Conservation (phyloP, 2,113 vertebrate species). For the Tautogolabrus adspersus region DNA sequence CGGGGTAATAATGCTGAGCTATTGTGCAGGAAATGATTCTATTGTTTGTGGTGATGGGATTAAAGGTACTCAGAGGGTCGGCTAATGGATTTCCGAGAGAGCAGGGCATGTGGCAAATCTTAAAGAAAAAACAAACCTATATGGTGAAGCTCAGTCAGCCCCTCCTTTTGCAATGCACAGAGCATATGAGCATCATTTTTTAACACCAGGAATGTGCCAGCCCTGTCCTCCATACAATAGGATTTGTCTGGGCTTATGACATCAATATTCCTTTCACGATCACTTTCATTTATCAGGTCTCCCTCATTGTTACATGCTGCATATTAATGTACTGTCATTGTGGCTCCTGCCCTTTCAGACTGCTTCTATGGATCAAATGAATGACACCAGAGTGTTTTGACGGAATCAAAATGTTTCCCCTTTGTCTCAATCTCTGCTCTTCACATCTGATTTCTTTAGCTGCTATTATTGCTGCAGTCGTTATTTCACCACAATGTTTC, state of each 20-base stretch:
- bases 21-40: conserved; percentile 36
- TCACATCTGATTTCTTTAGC: background rate
- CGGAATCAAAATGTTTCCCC: background rate
- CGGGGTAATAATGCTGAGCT: conserved; percentile 22
- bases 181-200: background rate
- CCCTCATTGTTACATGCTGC: conserved; percentile 12
- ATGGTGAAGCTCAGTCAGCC: background rate
- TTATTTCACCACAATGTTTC: background rate
- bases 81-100: conserved; percentile 36
- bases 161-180: background rate
- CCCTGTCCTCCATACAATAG: background rate
- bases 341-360: conserved; percentile 5
- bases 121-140: background rate
- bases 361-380: background rate
- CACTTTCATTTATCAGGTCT: background rate
- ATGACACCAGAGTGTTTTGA: background rate
- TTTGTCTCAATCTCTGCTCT: background rate
- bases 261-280: conserved; percentile 1
- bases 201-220: background rate
- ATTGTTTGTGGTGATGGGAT: conserved; percentile 46
- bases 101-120: conserved; percentile 19
- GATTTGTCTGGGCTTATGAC: background rate
- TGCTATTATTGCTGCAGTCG: background rate
- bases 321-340: conserved; percentile 16
- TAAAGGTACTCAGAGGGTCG: conserved; percentile 30